These are phyloP conservation scores for Hipparchia semele DNA, from an alignment of 2,888 invertebrate species.

Conservation along the genomic window DNA sequence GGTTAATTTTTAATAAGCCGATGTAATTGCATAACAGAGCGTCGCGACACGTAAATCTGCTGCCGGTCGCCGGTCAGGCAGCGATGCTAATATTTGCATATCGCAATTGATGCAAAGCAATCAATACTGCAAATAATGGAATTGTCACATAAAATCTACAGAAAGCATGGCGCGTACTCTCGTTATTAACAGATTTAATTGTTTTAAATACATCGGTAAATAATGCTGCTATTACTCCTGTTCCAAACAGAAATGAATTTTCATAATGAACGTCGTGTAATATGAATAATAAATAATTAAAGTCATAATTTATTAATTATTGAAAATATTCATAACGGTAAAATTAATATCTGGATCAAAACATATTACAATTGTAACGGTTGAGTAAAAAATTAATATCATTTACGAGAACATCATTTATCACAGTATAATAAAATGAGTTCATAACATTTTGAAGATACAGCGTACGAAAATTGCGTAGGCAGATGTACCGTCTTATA, in stretches of 20 bases:
- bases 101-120: conserved; percentile 80
- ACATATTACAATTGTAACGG: conserved; percentile 14
- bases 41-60: conserved; percentile 70
- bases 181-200: conserved; percentile 51
- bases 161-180: conserved; percentile 59
- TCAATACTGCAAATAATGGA: conserved; percentile 82
- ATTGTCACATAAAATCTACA: conserved; percentile 72
- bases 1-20: conserved; percentile 78
- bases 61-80: conserved; percentile 64
- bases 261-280: conserved; percentile 28
- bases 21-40: conserved; percentile 77
- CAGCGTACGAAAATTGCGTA: no score
- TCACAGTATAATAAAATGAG: background rate
- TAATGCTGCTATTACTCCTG: conserved; percentile 38
- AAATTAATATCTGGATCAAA: conserved; percentile 22
- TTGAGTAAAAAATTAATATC: background rate
- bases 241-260: conserved; percentile 34
- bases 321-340: conserved; percentile 13
- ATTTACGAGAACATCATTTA: background rate
- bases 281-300: conserved; percentile 27
- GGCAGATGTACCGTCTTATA: no score
- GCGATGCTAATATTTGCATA: conserved; percentile 80
- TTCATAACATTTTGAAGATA: background rate
- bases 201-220: conserved; percentile 45
- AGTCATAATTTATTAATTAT: conserved; percentile 23